phyloP scores from a whole-genome alignment of 1,140 invertebrate genomes.

The Ylistrum balloti region DNA sequence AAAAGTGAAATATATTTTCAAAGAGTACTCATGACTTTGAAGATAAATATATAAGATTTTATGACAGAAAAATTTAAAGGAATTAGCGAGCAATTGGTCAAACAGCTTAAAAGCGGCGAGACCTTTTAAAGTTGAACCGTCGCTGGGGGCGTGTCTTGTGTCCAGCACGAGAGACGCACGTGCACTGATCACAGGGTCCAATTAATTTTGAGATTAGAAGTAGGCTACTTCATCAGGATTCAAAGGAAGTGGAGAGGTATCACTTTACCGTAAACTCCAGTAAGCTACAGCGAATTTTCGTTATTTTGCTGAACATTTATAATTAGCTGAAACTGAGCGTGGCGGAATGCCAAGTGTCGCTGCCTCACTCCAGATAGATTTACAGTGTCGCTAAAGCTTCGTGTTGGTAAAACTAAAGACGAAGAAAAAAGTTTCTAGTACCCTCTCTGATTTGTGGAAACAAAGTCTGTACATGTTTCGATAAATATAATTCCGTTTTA shows the following conservation, averaged over 20 bases:
- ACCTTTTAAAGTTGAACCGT: background rate
- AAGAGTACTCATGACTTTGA: background rate
- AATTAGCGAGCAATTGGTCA: slow-evolving; percentile 28
- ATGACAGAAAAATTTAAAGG: slow-evolving; percentile 11
- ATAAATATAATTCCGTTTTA: no score
- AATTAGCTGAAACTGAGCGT: slow-evolving; percentile 13
- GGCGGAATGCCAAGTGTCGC: slow-evolving; percentile 21
- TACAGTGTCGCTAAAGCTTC: background rate
- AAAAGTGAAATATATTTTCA: background rate
- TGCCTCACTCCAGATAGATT: background rate
- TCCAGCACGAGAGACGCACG: slow-evolving; percentile 36
- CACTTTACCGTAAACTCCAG: background rate
- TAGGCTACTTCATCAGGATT: slow-evolving; percentile 20
- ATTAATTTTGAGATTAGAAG: slow-evolving; percentile 31
- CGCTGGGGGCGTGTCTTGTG: slow-evolving; percentile 36
- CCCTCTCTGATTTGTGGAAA: no score
- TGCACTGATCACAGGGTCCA: slow-evolving; percentile 10
- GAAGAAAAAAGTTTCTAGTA: background rate
- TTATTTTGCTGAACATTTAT: slow-evolving; percentile 18
- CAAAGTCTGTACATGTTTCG: no score
- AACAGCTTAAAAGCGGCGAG: background rate
- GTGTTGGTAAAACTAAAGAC: no score
- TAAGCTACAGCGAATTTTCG: background rate
- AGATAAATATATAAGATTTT: slow-evolving; percentile 10
- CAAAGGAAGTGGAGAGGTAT: slow-evolving; percentile 14